phyloP scores from a whole-genome alignment of 2,113 vertebrate species.

The Syrrhaptes paradoxus region DNA sequence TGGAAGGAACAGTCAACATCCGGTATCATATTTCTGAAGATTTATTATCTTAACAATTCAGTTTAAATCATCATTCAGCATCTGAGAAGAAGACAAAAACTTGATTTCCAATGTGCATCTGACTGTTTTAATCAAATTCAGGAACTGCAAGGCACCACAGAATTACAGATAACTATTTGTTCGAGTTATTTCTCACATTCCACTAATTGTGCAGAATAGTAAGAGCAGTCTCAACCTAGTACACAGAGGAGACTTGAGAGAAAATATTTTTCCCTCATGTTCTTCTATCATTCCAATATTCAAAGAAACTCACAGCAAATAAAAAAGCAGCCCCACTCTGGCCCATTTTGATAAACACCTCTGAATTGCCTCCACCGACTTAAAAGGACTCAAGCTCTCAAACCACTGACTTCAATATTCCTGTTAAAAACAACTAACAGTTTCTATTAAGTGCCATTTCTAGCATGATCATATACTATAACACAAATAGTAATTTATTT shows the following conservation, averaged over 20 bases:
- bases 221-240: background rate
- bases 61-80: constrained; percentile 11
- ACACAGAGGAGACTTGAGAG: background rate
- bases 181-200: background rate
- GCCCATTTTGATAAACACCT: background rate
- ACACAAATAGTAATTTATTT: background rate
- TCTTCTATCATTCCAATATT: background rate
- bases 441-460: background rate
- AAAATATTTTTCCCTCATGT: background rate
- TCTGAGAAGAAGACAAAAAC: background rate
- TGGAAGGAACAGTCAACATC: background rate
- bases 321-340: background rate
- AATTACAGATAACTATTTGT: background rate
- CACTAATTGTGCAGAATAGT: background rate
- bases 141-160: background rate
- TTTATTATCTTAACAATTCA: background rate
- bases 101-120: background rate
- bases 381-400: background rate
- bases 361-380: background rate
- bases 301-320: background rate
- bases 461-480: background rate
- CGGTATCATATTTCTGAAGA: background rate
- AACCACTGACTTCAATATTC: background rate
- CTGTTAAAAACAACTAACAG: background rate
- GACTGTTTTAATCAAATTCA: background rate